Evolutionary conservation across 2,797 vertebrate species (phyloP).

Genomic region (Arremon aurantiirostris): DNA sequence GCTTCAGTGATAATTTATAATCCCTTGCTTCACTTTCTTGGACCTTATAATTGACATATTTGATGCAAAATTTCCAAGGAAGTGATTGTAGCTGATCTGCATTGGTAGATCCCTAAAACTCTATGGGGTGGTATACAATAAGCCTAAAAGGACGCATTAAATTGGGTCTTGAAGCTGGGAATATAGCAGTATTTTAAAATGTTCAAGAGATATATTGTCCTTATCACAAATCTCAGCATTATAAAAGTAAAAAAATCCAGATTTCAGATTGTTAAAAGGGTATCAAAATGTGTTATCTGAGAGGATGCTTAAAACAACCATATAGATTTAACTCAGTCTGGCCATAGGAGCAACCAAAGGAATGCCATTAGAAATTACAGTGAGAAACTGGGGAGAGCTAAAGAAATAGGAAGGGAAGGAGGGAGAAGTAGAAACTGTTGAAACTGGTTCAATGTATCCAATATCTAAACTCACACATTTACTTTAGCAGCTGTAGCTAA

Average conservation of each 20-base stretch:
- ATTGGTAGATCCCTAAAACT: background rate
- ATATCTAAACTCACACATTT: background rate
- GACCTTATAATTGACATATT: background rate
- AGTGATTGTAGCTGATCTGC: background rate
- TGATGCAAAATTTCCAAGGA: background rate
- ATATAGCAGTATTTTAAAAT: background rate
- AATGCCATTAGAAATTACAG: background rate
- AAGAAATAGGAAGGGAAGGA: background rate
- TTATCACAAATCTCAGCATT: background rate
- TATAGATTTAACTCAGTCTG: background rate
- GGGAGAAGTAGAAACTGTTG: background rate
- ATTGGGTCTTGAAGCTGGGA: background rate
- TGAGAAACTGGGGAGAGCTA: background rate
- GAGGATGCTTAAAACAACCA: background rate
- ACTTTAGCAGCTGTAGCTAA: background rate
- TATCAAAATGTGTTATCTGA: background rate
- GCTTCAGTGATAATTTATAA: background rate
- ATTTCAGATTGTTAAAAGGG: background rate
- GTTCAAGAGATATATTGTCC: background rate
- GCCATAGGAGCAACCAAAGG: background rate
- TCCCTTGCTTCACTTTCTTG: background rate
- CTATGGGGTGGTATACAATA: accelerated
- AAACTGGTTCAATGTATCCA: background rate
- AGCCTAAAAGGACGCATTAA: background rate
- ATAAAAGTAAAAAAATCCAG: background rate